phyloP scores from a whole-genome alignment of 2,113 vertebrate species.

The Ifrita kowaldi region DNA sequence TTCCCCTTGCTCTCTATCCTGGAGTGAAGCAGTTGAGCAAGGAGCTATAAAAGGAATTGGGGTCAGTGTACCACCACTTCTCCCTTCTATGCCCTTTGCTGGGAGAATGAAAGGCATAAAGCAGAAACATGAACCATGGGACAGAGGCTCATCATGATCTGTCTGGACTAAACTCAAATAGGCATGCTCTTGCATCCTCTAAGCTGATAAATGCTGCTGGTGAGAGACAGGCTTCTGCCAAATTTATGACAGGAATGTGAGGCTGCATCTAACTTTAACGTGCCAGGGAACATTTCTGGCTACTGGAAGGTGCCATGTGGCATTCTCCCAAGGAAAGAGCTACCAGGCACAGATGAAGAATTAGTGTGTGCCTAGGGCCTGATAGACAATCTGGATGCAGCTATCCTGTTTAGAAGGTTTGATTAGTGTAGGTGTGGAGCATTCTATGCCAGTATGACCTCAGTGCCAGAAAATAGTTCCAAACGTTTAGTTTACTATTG shows the following conservation, averaged over 20 bases:
- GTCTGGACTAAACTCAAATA: neutral
- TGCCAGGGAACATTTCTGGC: neutral
- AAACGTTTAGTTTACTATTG: neutral
- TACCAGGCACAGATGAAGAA: neutral
- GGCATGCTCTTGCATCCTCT: neutral
- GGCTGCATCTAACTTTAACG: neutral
- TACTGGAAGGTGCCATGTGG: conserved; percentile 2
- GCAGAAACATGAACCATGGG: neutral
- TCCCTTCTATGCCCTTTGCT: neutral
- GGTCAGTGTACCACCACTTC: neutral
- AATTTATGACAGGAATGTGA: neutral
- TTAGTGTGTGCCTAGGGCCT: neutral
- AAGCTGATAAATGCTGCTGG: neutral
- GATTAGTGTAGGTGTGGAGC: neutral
- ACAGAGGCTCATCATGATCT: neutral
- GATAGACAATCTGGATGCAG: neutral
- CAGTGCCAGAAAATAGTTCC: neutral
- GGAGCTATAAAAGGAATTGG: neutral
- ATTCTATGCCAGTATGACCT: neutral
- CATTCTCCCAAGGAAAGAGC: neutral
- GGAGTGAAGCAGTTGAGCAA: neutral
- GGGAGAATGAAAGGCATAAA: neutral
- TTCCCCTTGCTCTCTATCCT: neutral
- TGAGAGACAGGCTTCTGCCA: neutral
- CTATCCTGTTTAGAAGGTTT: neutral